phyloP scores from a whole-genome alignment of 53 echinoderm and acorn worm species.

The Zoroaster sp. region DNA sequence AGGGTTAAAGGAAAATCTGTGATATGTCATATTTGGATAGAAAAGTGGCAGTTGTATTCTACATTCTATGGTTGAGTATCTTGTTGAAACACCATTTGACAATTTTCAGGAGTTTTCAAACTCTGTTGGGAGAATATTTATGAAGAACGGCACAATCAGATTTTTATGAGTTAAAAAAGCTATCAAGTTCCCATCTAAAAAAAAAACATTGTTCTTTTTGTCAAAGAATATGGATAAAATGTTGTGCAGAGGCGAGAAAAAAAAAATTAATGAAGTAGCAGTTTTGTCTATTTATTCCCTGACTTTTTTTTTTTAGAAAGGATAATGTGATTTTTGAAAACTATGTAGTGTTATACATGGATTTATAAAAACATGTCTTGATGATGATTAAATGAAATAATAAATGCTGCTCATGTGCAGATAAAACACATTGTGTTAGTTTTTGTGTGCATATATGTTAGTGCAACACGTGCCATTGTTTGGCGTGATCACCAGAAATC shows the following conservation, averaged over 20 bases:
- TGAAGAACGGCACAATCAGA: background rate
- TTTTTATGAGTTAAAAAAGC: background rate
- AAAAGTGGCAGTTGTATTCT: too few species aligned
- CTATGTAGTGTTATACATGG: conserved; percentile 60
- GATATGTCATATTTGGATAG: too few species aligned
- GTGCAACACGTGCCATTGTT: background rate
- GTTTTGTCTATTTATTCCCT: conserved; percentile 60
- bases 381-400: conserved; percentile 57
- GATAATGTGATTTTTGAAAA: conserved; percentile 52
- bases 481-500: too few species aligned
- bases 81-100: too few species aligned
- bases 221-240: background rate
- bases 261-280: background rate
- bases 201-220: background rate
- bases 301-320: conserved; percentile 56
- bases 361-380: conserved; percentile 56
- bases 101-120: too few species aligned
- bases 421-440: background rate
- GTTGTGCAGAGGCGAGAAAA: conserved; percentile 30
- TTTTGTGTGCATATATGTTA: background rate
- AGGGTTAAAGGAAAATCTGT: too few species aligned
- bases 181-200: background rate
- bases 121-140: background rate
- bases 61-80: too few species aligned
- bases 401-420: conserved; percentile 49